Percentiles rank a stretch among this genome's conserved stretches.
phyloP scores from a whole-genome alignment of 2,113 vertebrate genomes.

The Dicaeum eximium region DNA sequence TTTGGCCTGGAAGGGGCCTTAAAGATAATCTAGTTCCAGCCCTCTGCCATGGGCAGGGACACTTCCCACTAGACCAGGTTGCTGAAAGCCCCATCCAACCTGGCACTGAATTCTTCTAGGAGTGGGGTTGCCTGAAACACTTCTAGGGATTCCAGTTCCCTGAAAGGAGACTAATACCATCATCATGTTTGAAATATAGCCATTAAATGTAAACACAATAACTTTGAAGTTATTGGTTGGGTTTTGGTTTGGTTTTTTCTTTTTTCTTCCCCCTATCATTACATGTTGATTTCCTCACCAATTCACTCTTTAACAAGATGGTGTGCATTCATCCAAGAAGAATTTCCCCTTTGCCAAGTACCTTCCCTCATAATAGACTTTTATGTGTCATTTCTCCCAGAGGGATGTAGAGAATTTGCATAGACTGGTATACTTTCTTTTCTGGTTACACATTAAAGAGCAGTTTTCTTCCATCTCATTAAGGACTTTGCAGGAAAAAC shows the following conservation, averaged over 20 bases:
- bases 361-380: not conserved
- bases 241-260: no score
- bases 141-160: not conserved
- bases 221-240: not conserved
- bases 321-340: not conserved
- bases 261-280: rapidly evolving
- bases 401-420: not conserved
- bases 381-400: not conserved
- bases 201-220: not conserved
- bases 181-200: not conserved
- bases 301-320: not conserved
- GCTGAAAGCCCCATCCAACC: not conserved
- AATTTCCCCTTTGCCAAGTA: not conserved
- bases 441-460: not conserved
- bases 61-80: not conserved
- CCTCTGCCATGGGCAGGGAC: not conserved
- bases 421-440: not conserved
- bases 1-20: not conserved
- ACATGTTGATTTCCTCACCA: not conserved
- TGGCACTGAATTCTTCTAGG: not conserved
- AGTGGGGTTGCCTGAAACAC: not conserved
- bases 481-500: not conserved
- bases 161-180: rapidly evolving
- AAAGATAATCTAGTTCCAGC: not conserved
- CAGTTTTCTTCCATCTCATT: not conserved